Base-by-base conservation (phyloP, 2,888 invertebrate genomes). In the Hydrotaea cyrtoneurina region DNA sequence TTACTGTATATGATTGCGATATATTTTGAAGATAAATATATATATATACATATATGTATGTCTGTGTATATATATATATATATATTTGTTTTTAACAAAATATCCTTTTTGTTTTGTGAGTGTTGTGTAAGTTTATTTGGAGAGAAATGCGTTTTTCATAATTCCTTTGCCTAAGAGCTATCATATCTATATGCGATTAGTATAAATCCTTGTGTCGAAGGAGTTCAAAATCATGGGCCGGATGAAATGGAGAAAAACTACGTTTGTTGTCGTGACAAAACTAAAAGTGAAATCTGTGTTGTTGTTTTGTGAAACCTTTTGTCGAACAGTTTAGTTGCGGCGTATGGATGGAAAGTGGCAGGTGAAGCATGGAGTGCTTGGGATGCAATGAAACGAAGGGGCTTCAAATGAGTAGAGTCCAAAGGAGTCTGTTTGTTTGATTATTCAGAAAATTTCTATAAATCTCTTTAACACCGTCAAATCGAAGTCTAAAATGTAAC, bases 1-100 rank as follows among this genome's bases (percentile, higher is more conserved):
- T 84, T 86, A 86, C 69, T 83, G 21, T 69, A 73, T 83, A 79
- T 86, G 83, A 83, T 86, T 86, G 83, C 83, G 79, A 79, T 82
- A 76, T 82, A 71, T 59, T 69, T 77, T 72, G 72, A 46, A 80
- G 76, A 46, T 72, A 66, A 19, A 69, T 78, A 21, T 57, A 13
- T 72, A 31, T n/a, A 72, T 26, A 46, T 64, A 74, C 71, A 31
- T 59, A 8, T 39, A 39, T 39, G 39, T 39, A 39, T 39, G 39
- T 39, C 8, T 3, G 39, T 39, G 7, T 15, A 10, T 39, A 39
- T 39, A 13, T 39, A 31, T 17, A 72, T 31, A 50, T 57, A 75
- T 75, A 31, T 59, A 31, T 4, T 31, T 31, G 2, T 36, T 64
- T 46, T 80, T 43, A 74, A 74, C 74, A 62, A 74, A 74, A 74